Evolutionary conservation across 2,888 invertebrate species (phyloP).

Genomic region (Eudemis profundana): DNA sequence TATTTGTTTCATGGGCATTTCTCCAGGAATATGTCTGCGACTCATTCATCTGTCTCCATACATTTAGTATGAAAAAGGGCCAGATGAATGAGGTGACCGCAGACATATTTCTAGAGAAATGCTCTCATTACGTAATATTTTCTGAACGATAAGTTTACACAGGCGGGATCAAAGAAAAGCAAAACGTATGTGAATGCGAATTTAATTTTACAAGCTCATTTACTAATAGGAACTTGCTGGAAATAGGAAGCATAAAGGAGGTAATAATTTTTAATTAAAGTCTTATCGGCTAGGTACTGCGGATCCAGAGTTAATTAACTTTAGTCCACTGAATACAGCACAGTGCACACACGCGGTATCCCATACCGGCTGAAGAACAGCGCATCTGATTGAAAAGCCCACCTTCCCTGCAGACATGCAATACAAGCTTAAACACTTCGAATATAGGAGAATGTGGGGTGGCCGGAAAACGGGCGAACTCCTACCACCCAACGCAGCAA

Average conservation of each 20-base stretch:
- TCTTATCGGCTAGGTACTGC: slow-evolving; percentile 15
- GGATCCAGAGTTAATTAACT: slow-evolving; percentile 38
- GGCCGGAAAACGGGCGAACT: slow-evolving; percentile 52
- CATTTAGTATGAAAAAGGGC: too few relatives aligned
- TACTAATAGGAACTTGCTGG: neutral
- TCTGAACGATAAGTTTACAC: too few relatives aligned
- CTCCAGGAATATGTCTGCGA: too few relatives aligned
- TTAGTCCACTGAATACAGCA: slow-evolving; percentile 24
- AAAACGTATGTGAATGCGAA: neutral
- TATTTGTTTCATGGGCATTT: too few relatives aligned
- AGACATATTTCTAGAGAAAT: too few relatives aligned
- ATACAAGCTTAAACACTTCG: slow-evolving; percentile 67
- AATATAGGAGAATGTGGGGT: slow-evolving; percentile 56
- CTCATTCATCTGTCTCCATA: too few relatives aligned
- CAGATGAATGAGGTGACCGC: too few relatives aligned
- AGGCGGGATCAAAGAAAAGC: too few relatives aligned
- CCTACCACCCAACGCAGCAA: slow-evolving; percentile 5
- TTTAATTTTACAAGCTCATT: too few relatives aligned
- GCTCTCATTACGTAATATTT: too few relatives aligned
- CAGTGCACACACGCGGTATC: slow-evolving; percentile 9
- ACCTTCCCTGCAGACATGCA: slow-evolving; percentile 72
- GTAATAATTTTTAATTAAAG: slow-evolving; percentile 27
- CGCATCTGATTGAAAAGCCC: slow-evolving; percentile 73
- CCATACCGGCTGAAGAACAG: slow-evolving; percentile 52
- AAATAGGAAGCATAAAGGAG: neutral